Percentiles rank a stretch among this genome's conserved stretches.
Conservation (phyloP, 2,113 vertebrate genomes). For the Nannobrachium achirus region DNA sequence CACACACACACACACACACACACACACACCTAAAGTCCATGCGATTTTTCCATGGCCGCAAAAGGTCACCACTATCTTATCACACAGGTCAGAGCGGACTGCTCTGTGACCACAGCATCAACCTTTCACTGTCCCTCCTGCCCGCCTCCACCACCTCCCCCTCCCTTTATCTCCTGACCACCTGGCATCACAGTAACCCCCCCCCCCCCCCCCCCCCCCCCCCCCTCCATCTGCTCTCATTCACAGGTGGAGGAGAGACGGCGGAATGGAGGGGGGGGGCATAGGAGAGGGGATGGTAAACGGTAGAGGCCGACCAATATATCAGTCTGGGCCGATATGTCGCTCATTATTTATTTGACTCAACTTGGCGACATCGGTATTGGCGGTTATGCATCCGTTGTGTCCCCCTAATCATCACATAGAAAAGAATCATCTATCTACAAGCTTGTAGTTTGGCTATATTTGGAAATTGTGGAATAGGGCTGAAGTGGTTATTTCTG, state of each 20-base stretch:
- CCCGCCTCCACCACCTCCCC: slow-evolving; percentile 29
- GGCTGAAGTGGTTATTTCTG: too few relatives aligned
- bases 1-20: too few relatives aligned
- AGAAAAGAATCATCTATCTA: too few relatives aligned
- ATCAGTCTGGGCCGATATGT: too few relatives aligned
- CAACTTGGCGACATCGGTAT: too few relatives aligned
- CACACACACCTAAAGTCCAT: slow-evolving; percentile 38
- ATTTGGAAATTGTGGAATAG: too few relatives aligned
- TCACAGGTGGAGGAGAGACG: slow-evolving; percentile 63
- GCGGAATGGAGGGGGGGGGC: slow-evolving; percentile 59
- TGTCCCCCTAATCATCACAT: too few relatives aligned
- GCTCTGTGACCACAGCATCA: slow-evolving; percentile 41
- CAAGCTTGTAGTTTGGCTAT: too few relatives aligned
- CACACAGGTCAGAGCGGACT: slow-evolving; percentile 56
- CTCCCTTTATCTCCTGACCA: slow-evolving; percentile 38
- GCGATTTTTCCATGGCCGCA: slow-evolving; percentile 18
- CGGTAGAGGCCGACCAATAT: slow-evolving; percentile 16
- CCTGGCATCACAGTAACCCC: slow-evolving; percentile 49
- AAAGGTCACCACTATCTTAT: slow-evolving; percentile 65
- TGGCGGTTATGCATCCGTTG: too few relatives aligned
- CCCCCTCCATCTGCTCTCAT: slow-evolving; percentile 71
- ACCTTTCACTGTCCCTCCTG: slow-evolving; percentile 2
- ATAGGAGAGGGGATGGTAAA: slow-evolving; percentile 71
- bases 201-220: neutral
- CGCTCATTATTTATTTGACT: too few relatives aligned